phyloP scores from a whole-genome alignment of 1,140 invertebrate species.

The Nixonia krombeini region DNA sequence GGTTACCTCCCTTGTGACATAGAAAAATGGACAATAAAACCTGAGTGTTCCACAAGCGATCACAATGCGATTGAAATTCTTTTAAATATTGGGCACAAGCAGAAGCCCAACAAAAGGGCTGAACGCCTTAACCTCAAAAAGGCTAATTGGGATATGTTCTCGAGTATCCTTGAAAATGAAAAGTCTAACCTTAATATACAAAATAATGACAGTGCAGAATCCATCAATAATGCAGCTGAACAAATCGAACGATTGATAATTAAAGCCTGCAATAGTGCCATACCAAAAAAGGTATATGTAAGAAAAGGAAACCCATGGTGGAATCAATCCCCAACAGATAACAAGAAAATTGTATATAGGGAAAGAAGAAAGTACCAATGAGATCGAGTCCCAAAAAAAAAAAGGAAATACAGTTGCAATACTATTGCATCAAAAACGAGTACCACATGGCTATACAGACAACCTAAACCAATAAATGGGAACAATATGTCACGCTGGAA shows the following conservation, averaged over 20 bases:
- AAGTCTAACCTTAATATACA: background rate
- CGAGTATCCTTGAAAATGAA: constrained; percentile 1
- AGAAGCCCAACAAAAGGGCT: no score
- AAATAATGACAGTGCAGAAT: no score
- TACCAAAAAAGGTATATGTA: background rate
- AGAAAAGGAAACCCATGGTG: constrained; percentile 26
- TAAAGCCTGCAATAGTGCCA: no score
- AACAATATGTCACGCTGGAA: constrained; percentile 19
- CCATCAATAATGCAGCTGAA: no score
- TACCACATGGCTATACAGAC: background rate
- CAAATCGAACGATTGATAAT: no score
- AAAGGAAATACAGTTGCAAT: background rate
- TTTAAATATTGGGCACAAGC: no score
- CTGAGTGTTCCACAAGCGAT: constrained; percentile 15
- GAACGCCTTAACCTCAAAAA: no score
- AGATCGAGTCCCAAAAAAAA: background rate
- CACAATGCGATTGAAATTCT: constrained; percentile 20
- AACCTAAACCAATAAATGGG: constrained; percentile 13
- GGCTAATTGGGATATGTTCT: constrained; percentile 29
- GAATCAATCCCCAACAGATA: constrained; percentile 6
- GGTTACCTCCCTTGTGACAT: background rate
- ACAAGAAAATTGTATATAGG: constrained; percentile 9
- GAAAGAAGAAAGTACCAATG: constrained; percentile 7
- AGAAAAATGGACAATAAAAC: background rate
- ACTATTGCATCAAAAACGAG: background rate